These are phyloP conservation scores for Mormyrops boulengeri DNA, from an alignment of 2,797 vertebrate genomes.

Conservation along the genomic window DNA sequence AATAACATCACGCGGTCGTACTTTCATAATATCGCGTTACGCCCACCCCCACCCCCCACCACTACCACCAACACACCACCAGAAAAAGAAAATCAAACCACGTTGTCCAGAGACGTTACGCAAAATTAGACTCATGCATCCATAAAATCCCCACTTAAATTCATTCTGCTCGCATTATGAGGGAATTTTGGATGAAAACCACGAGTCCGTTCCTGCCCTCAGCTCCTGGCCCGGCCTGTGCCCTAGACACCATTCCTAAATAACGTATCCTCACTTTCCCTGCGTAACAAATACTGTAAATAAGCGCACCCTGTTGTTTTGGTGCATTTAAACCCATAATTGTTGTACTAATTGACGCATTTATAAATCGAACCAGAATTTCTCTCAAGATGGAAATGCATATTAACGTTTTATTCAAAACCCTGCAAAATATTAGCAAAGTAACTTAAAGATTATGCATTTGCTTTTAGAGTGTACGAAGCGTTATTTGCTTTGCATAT, in stretches of 20 bases:
- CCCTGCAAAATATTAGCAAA: background rate
- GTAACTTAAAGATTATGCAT: background rate
- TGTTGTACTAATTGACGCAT: background rate
- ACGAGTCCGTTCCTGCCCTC: background rate
- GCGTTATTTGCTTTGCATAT: background rate
- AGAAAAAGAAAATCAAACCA: background rate
- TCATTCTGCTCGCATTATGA: constrained; percentile 2
- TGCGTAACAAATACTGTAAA: background rate
- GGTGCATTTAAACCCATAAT: background rate
- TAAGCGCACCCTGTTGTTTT: background rate
- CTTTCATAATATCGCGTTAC: background rate
- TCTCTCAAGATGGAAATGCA: background rate
- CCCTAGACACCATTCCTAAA: background rate
- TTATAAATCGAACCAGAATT: background rate
- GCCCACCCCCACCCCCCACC: background rate
- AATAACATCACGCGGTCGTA: background rate
- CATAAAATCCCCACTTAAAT: background rate
- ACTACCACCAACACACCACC: background rate
- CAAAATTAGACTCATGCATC: background rate
- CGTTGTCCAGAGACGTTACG: background rate
- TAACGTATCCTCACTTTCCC: background rate
- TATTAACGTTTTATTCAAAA: background rate
- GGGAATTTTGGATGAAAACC: background rate
- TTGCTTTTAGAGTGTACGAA: background rate
- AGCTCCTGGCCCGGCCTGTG: background rate